Evolutionary conservation across 2,797 vertebrate species (phyloP), one percentile per base, ranked within the genome.

Genomic region (Pipistrellus kuhlii): DNA sequence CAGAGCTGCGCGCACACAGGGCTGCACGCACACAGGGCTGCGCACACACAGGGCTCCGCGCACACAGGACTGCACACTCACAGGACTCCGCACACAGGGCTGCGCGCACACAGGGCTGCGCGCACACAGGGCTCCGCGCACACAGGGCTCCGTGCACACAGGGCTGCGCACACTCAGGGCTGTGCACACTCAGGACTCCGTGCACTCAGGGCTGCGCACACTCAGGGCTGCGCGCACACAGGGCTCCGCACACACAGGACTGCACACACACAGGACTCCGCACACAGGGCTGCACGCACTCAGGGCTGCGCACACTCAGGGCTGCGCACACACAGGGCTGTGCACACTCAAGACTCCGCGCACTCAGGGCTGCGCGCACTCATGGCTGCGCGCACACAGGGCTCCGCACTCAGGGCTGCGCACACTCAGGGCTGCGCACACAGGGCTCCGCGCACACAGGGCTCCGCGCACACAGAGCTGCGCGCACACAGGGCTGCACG

Each of bases 101-200:
- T 13, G 55, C 20, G 2, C 55, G 9, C 55, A 25, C 23, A 20
- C 9, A 41, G 41, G 64, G 7, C 64, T 9, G 41, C 46, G 8
- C 35, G 11, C 55, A 25, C 46, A 23, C 0, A 18, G 0, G 14
- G 18, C 21, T 10, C 46, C 10, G 27, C 9, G 25, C 48, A 90
- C 32, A 53, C 35, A 41, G 41, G 62, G 8, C 62, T 9, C 46
- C 44, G 8, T 30, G 20, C 18, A 3, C 44, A 21, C 0, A 17
- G 27, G 68, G 20, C 25, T 12, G 51, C 18, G 2, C 55, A 8
- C 55, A 25, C 23, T 20, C 9, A 41, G 0, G 14, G 21, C 21
- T 10, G 46, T 1, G 27, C 9, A 21, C 48, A 90, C 32, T 17
- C 0, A 18, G 0, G 14, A 18, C 21, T 10, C 41, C 10, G 27